Base-by-base conservation (phyloP, 2,797 vertebrate genomes). In the Alcedo quadribrachys region DNA sequence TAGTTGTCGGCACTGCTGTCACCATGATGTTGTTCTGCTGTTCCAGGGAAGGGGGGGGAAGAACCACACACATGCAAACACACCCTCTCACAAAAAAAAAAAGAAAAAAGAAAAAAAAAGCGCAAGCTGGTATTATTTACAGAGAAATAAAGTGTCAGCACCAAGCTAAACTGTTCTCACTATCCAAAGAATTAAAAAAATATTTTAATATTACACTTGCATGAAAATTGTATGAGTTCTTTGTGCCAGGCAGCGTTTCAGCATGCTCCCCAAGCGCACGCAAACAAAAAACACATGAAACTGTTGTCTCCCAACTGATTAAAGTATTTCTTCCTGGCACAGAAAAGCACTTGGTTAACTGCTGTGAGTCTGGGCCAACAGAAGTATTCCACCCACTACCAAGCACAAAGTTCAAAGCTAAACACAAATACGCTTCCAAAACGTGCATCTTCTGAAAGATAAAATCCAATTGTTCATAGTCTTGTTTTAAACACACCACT, bases 241-340 rank as follows among this genome's bases (percentile, higher is more conserved):
- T 91, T 90, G 94, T 92, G 85, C 87, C 92, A 96, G 80, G 95
- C 93, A 95, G 71, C 61, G 87, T 94, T 96, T 97, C 94, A 87
- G 85, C 63, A 95, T 81, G 87, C 71, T 95, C 81, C 85, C 96
- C 96, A 61, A 96, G 93, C 71, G 89, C 61, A 95, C 68, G 90
- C 95, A 97, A 95, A 97, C 94, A 96, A 91, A 97, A 95, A 96
- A 93, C 93, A 95, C 67, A 94, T 96, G 81, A 96, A 96, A 95
- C 81, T 92, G 93, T 91, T 91, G 74, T 95, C 91, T 96, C 92
- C 74, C 79, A 89, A 93, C 63, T 94, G 93, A 96, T 95, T 96
- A 94, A 97, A 96, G 87, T 92, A 94, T 93, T 96, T 97, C 90
- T 94, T 92, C 77, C 87, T 97, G 94, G 95, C 92, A 92, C 46